These are phyloP conservation scores for Petaurus breviceps DNA, from an alignment of 2,113 vertebrate genomes.

Conservation along the genomic window DNA sequence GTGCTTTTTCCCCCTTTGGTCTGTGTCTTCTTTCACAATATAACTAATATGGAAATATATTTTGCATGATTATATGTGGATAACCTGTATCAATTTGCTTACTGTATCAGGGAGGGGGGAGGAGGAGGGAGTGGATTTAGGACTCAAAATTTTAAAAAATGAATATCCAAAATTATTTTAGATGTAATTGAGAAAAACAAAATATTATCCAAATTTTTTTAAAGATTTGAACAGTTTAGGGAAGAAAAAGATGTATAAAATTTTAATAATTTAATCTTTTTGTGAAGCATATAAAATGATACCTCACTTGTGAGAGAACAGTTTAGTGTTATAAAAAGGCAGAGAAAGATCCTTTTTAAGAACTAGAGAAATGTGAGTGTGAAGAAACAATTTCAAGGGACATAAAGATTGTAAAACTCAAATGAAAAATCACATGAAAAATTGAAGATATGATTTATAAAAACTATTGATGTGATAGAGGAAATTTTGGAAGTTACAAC, in stretches of 20 bases:
- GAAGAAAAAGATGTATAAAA: background rate
- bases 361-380: background rate
- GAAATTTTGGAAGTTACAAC: background rate
- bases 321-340: background rate
- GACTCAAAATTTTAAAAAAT: too few relatives aligned
- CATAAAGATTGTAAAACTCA: background rate
- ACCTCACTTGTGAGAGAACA: background rate
- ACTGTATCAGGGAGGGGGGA: too few relatives aligned
- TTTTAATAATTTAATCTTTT: background rate
- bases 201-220: too few relatives aligned
- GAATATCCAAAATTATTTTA: too few relatives aligned
- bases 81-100: too few relatives aligned
- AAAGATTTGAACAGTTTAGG: background rate
- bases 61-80: too few relatives aligned
- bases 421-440: background rate
- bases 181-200: too few relatives aligned
- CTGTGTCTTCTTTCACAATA: too few relatives aligned
- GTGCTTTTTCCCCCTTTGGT: too few relatives aligned
- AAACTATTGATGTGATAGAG: background rate
- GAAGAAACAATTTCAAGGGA: background rate
- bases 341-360: background rate
- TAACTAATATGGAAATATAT: too few relatives aligned
- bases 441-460: background rate
- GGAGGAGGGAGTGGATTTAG: too few relatives aligned
- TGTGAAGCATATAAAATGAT: background rate